Evolutionary conservation across 1,140 invertebrate species (phyloP).

Genomic region (Micrasema minimum): DNA sequence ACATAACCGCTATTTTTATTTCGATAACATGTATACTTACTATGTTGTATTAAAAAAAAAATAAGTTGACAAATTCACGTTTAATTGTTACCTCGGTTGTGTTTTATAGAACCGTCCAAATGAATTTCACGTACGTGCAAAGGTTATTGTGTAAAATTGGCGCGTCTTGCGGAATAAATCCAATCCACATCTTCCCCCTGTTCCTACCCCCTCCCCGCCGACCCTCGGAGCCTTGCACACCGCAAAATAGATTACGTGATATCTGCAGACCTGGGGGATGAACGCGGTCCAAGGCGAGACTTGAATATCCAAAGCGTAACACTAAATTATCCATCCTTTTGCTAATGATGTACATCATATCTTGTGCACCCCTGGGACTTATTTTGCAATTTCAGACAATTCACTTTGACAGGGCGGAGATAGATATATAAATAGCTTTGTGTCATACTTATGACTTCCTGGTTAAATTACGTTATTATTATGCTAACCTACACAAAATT

Average conservation of each 20-base stretch:
- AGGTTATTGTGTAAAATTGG: conserved; percentile 39
- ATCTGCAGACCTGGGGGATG: conserved; percentile 29
- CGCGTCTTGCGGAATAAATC: conserved; percentile 48
- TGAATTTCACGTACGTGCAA: conserved; percentile 28
- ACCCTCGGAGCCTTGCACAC: conserved; percentile 40
- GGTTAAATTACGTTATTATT: too few relatives aligned
- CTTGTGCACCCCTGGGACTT: not conserved
- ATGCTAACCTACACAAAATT: too few relatives aligned
- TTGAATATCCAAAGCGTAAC: conserved; percentile 44
- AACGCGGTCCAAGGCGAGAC: conserved; percentile 40
- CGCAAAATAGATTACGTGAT: conserved; percentile 54
- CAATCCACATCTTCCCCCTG: conserved; percentile 38
- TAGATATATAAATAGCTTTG: too few relatives aligned
- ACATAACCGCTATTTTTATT: too few relatives aligned
- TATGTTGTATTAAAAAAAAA: too few relatives aligned
- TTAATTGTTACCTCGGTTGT: too few relatives aligned
- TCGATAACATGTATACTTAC: too few relatives aligned
- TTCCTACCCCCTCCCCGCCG: conserved; percentile 32
- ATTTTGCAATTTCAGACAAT: conserved; percentile 10
- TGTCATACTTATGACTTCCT: too few relatives aligned
- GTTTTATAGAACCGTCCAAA: conserved; percentile 6
- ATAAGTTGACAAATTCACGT: too few relatives aligned
- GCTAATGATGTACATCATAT: conserved; percentile 41
- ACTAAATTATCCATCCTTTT: conserved; percentile 49
- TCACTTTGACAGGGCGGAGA: conserved; percentile 6